Conservation (phyloP, 2,797 vertebrate genomes). For the Sylvia borin region DNA sequence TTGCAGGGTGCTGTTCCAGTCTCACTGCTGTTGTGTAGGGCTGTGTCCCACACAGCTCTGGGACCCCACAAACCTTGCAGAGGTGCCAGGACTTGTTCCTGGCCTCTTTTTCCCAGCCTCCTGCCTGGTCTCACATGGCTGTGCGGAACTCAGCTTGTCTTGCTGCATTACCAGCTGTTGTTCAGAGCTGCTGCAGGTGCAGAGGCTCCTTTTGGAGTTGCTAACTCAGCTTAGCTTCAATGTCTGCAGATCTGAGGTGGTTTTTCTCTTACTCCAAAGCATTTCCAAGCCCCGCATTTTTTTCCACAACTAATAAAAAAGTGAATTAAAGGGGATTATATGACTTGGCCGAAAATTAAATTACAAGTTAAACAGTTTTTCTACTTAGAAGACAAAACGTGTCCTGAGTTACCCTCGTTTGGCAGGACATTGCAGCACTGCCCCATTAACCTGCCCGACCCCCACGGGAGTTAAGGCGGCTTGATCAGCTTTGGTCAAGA, state of each 20-base stretch:
- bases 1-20: neutral
- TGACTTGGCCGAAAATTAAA: neutral
- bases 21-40: neutral
- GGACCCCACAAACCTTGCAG: neutral
- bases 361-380: neutral
- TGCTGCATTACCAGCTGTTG: neutral
- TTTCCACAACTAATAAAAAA: neutral
- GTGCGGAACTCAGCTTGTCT: neutral
- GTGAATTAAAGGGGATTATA: neutral
- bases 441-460: neutral
- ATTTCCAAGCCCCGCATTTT: neutral
- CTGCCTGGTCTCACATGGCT: fast-evolving
- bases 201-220: neutral
- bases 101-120: neutral
- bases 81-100: fast-evolving
- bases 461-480: fast-evolving
- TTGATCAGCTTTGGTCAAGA: neutral
- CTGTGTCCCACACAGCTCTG: fast-evolving
- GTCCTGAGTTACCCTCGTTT: neutral
- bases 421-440: neutral
- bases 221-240: neutral
- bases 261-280: neutral
- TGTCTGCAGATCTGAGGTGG: neutral
- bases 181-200: neutral
- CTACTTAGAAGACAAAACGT: neutral